Conservation (phyloP, 2,888 invertebrate genomes). For the Perithous albicinctus region DNA sequence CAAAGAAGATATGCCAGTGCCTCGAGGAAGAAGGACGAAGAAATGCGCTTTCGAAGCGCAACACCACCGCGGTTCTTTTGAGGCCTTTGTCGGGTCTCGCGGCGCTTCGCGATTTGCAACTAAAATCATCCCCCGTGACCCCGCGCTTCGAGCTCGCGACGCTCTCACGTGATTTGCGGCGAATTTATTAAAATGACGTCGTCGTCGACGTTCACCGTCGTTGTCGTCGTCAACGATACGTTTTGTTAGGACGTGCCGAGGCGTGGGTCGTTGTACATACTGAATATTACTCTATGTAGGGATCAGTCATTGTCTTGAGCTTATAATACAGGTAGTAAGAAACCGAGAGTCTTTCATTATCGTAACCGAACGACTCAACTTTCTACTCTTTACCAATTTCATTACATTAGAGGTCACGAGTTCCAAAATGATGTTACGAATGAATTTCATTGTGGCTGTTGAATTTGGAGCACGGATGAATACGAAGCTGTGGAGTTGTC, state of each 20-base stretch:
- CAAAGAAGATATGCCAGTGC: constrained; percentile 57
- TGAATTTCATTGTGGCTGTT: neutral
- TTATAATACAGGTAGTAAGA: neutral
- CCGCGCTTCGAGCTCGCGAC: constrained; percentile 55
- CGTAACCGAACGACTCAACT: constrained; percentile 4
- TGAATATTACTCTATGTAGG: constrained; percentile 24
- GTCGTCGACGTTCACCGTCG: constrained; percentile 59
- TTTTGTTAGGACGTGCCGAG: constrained; percentile 38
- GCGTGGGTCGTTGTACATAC: constrained; percentile 34
- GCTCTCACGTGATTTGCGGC: constrained; percentile 79
- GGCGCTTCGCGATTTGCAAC: constrained; percentile 84
- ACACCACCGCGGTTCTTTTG: constrained; percentile 80
- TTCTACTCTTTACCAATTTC: neutral
- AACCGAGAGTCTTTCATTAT: constrained; percentile 44
- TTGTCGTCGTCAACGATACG: constrained; percentile 60
- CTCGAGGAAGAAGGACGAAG: constrained; percentile 68
- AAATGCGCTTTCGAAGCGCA: constrained; percentile 67
- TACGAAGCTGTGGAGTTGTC: neutral
- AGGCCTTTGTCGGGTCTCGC: constrained; percentile 83
- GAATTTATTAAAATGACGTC: constrained; percentile 83
- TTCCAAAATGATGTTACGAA: neutral
- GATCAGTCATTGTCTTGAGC: constrained; percentile 26
- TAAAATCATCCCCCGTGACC: constrained; percentile 83
- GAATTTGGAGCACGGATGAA: neutral
- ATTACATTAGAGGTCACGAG: neutral